These are phyloP conservation scores for Venustoraphidia nigricollis DNA, from an alignment of 2,888 invertebrate genomes.

Conservation along the genomic window DNA sequence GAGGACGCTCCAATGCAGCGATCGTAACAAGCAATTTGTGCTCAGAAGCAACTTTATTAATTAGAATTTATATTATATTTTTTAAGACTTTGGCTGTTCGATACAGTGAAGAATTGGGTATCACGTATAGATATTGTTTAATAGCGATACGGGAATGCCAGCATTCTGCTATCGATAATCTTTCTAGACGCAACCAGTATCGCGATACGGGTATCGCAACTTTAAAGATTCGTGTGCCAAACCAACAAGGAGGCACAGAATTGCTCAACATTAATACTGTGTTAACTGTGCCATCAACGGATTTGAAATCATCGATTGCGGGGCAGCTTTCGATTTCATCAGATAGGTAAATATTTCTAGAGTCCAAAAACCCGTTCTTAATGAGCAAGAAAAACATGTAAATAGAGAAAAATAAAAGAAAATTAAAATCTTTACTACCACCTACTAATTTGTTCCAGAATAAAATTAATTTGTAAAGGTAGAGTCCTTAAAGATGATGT, in stretches of 20 bases:
- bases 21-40: too few relatives aligned
- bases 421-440: not conserved
- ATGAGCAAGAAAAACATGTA: slow-evolving; percentile 5
- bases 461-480: slow-evolving; percentile 54
- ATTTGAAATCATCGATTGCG: slow-evolving; percentile 38
- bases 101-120: slow-evolving; percentile 37
- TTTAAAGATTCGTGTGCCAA: slow-evolving; percentile 48
- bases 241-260: slow-evolving; percentile 33
- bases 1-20: too few relatives aligned
- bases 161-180: slow-evolving; percentile 51
- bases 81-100: slow-evolving; percentile 44
- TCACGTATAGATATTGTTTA: slow-evolving; percentile 34
- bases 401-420: slow-evolving; percentile 3
- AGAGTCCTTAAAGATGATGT: slow-evolving; percentile 39
- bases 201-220: slow-evolving; percentile 58
- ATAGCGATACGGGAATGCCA: slow-evolving; percentile 46
- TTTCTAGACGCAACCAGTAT: slow-evolving; percentile 51
- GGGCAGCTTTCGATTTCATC: slow-evolving; percentile 27
- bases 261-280: slow-evolving; percentile 38
- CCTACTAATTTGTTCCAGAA: slow-evolving; percentile 26
- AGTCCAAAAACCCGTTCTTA: too few relatives aligned
- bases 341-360: slow-evolving; percentile 25
- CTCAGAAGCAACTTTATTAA: too few relatives aligned
- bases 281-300: slow-evolving; percentile 34
- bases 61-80: slow-evolving; percentile 1